Percentiles rank a stretch among this genome's conserved stretches.
phyloP scores from a whole-genome alignment of 2,888 invertebrate genomes.

The Acanthosepion esculentum region DNA sequence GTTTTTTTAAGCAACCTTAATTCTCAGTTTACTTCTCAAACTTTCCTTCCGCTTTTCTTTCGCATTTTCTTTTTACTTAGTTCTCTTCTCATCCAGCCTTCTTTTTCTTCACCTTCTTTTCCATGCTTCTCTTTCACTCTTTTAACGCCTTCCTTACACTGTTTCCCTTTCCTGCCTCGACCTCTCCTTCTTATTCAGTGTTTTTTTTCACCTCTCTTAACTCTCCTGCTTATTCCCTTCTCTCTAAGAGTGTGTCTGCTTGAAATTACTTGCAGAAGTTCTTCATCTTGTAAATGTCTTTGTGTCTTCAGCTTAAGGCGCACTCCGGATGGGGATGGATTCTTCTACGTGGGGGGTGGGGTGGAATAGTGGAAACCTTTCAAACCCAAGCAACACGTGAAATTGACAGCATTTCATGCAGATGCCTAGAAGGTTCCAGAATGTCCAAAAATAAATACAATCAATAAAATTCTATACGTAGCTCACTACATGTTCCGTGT shows the following conservation, averaged over 20 bases:
- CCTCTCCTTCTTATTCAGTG: too few relatives aligned
- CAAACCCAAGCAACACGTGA: neutral
- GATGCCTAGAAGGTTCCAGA: constrained; percentile 8
- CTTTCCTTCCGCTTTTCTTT: too few relatives aligned
- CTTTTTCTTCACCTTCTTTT: too few relatives aligned
- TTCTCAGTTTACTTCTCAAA: too few relatives aligned
- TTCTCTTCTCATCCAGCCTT: too few relatives aligned
- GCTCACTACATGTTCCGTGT: neutral
- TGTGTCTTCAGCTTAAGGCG: neutral
- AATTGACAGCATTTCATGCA: neutral
- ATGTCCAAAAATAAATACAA: neutral
- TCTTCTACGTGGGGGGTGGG: neutral
- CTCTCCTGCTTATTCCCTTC: neutral
- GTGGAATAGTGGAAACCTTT: neutral
- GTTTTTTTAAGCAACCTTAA: too few relatives aligned
- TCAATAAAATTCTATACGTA: neutral
- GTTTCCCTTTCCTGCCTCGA: too few relatives aligned
- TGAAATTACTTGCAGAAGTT: constrained; percentile 13
- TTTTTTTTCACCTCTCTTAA: too few relatives aligned
- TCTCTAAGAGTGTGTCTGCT: neutral
- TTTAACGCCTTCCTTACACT: too few relatives aligned
- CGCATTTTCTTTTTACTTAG: too few relatives aligned
- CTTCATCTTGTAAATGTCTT: neutral
- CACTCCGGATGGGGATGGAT: neutral
- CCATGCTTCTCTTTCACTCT: too few relatives aligned